Evolutionary conservation across 1,140 invertebrate species (phyloP).

Genomic region (Maniola jurtina): DNA sequence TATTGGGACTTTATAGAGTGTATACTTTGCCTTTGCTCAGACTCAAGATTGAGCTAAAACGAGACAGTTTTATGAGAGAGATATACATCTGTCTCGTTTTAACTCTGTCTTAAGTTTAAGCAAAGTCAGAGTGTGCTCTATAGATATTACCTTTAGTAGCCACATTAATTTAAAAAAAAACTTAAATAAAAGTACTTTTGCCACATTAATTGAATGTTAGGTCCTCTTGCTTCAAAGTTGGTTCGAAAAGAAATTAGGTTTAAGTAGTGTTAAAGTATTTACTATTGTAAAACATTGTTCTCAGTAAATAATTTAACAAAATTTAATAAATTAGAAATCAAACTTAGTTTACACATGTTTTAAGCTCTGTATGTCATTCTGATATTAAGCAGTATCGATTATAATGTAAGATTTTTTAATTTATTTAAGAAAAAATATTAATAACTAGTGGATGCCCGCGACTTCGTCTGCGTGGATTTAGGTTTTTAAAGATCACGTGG

Average conservation of each 20-base stretch:
- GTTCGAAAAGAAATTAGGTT: conserved; percentile 28
- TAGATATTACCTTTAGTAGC: too few relatives aligned
- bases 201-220: neutral
- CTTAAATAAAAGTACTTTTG: too few relatives aligned
- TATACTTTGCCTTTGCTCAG: too few relatives aligned
- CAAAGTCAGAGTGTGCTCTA: too few relatives aligned
- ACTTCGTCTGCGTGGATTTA: neutral
- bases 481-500: too few relatives aligned
- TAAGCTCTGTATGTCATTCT: neutral
- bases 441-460: neutral
- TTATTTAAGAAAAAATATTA: conserved; percentile 10
- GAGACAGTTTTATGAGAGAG: too few relatives aligned
- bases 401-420: conserved; percentile 10
- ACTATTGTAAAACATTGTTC: conserved; percentile 18
- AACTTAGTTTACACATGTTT: neutral
- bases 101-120: too few relatives aligned
- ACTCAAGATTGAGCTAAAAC: too few relatives aligned
- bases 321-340: conserved; percentile 21
- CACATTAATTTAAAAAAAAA: too few relatives aligned
- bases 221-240: conserved; percentile 15
- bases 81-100: too few relatives aligned
- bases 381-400: conserved; percentile 7
- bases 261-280: conserved; percentile 35
- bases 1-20: too few relatives aligned
- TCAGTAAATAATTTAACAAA: conserved; percentile 26